These are phyloP conservation scores for Paratrypauchen microcephalus DNA, from an alignment of 2,797 vertebrate species.

Conservation along the genomic window DNA sequence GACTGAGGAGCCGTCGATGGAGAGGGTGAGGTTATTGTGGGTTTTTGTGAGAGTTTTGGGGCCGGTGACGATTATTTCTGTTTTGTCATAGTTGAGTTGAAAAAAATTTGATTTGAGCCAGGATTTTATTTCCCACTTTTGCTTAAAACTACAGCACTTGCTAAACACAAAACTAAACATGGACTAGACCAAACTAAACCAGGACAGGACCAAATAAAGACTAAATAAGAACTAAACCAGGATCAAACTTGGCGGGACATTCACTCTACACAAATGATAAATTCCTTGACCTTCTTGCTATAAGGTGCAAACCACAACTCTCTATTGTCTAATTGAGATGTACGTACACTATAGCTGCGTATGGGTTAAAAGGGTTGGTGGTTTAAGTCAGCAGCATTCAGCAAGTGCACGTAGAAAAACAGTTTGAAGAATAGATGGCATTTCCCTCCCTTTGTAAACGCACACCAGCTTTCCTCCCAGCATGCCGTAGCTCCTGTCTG, in stretches of 20 bases:
- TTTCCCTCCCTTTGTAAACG: conserved; percentile 7
- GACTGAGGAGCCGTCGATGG: too few relatives aligned
- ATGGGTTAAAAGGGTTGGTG: background rate
- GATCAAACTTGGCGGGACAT: background rate
- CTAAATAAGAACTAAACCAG: background rate
- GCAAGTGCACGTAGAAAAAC: conserved; percentile 8
- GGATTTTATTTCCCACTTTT: too few relatives aligned
- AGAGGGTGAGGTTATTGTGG: too few relatives aligned
- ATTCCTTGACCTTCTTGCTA: background rate
- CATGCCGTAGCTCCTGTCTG: conserved; percentile 11
- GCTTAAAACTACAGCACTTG: background rate
- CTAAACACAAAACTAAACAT: background rate
- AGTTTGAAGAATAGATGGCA: conserved; percentile 11
- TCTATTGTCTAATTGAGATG: conserved; percentile 8
- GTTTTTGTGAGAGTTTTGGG: too few relatives aligned
- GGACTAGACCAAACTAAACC: background rate
- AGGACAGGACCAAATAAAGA: background rate
- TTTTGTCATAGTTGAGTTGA: too few relatives aligned
- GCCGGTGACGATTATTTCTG: too few relatives aligned
- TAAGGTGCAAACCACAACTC: background rate
- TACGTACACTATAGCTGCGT: conserved; percentile 1
- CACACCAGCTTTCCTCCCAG: conserved; percentile 15
- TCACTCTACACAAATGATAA: background rate
- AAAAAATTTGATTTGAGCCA: too few relatives aligned
- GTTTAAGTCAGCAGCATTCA: conserved; percentile 1